A percentile compares a stretch with the other conserved stretches of the same genome.
Evolutionary conservation across 2,888 invertebrate genomes (phyloP).

Genomic region (Erebia ligea): DNA sequence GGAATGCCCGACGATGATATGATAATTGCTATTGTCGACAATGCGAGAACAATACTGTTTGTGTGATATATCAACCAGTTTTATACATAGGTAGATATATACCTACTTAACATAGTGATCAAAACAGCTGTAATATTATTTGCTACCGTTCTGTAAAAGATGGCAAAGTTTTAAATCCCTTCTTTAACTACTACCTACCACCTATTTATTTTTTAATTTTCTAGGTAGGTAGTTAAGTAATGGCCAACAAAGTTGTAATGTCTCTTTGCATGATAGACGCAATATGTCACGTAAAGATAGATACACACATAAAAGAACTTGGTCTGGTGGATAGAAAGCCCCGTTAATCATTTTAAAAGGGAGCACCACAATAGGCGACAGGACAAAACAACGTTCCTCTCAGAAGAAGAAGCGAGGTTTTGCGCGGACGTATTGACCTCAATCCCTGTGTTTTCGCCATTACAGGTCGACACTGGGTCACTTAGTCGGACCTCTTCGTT

Average conservation of each 20-base stretch:
- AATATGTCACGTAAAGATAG: too few species aligned
- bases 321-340: too few species aligned
- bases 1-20: slow-evolving; percentile 56
- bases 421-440: background rate
- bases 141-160: background rate
- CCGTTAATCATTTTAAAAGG: too few species aligned
- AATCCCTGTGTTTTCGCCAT: background rate
- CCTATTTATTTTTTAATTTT: too few species aligned
- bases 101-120: background rate
- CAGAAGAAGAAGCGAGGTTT: background rate
- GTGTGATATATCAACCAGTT: slow-evolving; percentile 11
- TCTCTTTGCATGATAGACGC: too few species aligned
- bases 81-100: slow-evolving; percentile 1
- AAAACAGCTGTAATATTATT: background rate
- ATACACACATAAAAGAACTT: too few species aligned
- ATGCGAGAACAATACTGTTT: slow-evolving; percentile 33
- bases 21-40: slow-evolving; percentile 47
- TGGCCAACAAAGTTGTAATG: too few species aligned
- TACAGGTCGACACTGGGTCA: slow-evolving; percentile 39
- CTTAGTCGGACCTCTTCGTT: slow-evolving; percentile 37
- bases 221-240: too few species aligned
- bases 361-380: too few species aligned
- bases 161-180: background rate
- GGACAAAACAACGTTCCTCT: too few species aligned
- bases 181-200: background rate